Conservation (phyloP, 2,113 vertebrate genomes). For the Corvus hawaiiensis region DNA sequence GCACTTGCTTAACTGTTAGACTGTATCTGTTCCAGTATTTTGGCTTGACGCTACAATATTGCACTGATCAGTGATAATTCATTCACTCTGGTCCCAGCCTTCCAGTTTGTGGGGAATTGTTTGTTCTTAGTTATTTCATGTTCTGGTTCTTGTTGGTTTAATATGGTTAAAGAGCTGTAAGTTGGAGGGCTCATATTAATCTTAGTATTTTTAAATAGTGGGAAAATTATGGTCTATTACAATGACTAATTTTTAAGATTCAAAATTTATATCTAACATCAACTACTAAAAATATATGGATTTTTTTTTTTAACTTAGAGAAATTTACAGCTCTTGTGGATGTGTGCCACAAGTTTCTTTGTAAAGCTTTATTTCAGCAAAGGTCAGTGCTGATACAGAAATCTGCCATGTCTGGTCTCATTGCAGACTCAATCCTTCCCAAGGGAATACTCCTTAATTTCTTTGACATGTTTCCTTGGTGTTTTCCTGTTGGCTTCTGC, state of each 20-base stretch:
- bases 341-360: background rate
- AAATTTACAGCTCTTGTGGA: background rate
- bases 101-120: background rate
- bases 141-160: background rate
- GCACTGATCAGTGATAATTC: background rate
- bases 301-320: background rate
- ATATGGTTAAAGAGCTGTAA: background rate
- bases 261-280: background rate
- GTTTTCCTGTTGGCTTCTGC: background rate
- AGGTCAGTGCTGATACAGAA: background rate
- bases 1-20: background rate
- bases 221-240: background rate
- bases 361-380: background rate
- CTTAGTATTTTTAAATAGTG: background rate
- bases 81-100: background rate
- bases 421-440: background rate
- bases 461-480: background rate
- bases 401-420: background rate
- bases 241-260: background rate
- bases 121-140: background rate
- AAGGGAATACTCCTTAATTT: background rate
- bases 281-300: background rate
- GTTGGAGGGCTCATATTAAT: background rate
- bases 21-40: background rate
- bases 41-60: background rate